These are phyloP conservation scores for Brachionus rotundiformis DNA, from an alignment of 1,140 invertebrate genomes.

Conservation along the genomic window DNA sequence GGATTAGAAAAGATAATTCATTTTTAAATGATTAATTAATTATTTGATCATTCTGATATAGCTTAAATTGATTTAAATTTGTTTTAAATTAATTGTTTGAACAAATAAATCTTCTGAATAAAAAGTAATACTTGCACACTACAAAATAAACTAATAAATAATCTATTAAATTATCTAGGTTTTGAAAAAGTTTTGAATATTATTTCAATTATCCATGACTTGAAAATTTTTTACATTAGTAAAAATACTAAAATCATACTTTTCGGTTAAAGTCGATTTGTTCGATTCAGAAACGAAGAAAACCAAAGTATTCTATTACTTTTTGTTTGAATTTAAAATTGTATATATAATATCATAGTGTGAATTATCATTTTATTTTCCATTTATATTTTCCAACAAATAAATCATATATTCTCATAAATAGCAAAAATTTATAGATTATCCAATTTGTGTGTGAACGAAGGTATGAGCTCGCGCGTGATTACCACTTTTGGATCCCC, in stretches of 20 bases:
- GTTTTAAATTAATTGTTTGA: no score
- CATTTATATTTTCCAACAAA: not conserved
- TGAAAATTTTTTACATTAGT: not conserved
- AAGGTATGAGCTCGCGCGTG: not conserved
- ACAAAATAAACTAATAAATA: no score
- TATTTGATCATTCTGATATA: no score
- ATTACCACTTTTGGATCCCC: conserved; percentile 22
- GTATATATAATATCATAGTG: conserved; percentile 3
- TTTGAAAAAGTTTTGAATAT: no score
- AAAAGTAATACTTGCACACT: no score
- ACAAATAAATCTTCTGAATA: no score
- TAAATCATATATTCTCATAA: conserved; percentile 1
- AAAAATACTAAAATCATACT: not conserved
- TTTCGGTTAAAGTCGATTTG: not conserved
- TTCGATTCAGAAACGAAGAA: not conserved
- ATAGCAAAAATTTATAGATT: not conserved
- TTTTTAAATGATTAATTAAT: no score
- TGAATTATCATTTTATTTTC: conserved; percentile 28
- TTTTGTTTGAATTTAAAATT: not conserved
- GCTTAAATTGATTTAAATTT: no score
- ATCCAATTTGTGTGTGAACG: conserved; percentile 3
- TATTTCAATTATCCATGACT: not conserved
- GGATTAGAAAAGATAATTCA: no score
- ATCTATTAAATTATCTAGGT: no score
- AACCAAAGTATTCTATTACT: not conserved